Evolutionary conservation across 2,797 vertebrate species (phyloP).

Genomic region (Phrynocephalus vlangalii): DNA sequence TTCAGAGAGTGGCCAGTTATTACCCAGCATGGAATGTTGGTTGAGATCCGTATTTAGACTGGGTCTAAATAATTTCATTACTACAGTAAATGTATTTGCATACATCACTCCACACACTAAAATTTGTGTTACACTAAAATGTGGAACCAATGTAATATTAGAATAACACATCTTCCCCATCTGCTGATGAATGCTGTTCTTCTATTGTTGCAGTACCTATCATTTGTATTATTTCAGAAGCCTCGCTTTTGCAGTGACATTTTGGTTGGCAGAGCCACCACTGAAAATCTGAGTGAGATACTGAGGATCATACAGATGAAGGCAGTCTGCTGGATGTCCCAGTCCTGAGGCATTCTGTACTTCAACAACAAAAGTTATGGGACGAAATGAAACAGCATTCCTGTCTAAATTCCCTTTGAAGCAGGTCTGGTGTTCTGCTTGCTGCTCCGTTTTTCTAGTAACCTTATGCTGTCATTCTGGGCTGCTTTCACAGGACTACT

Average conservation of each 20-base stretch:
- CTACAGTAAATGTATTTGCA: neutral
- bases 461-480: neutral
- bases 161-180: too few species aligned
- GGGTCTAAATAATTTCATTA: too few species aligned
- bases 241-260: neutral
- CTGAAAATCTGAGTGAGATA: neutral
- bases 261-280: neutral
- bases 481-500: too few species aligned
- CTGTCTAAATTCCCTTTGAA: neutral
- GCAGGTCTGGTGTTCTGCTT: neutral
- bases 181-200: too few species aligned
- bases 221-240: neutral
- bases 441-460: neutral
- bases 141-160: too few species aligned
- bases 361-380: neutral
- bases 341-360: neutral
- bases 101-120: neutral
- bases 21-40: neutral
- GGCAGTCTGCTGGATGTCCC: neutral
- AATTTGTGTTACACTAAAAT: neutral
- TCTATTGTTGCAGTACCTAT: too few species aligned
- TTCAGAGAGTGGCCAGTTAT: neutral
- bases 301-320: neutral
- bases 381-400: neutral
- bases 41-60: neutral